Evolutionary conservation across 2,113 vertebrate species (phyloP).

Genomic region (Proteles cristata): DNA sequence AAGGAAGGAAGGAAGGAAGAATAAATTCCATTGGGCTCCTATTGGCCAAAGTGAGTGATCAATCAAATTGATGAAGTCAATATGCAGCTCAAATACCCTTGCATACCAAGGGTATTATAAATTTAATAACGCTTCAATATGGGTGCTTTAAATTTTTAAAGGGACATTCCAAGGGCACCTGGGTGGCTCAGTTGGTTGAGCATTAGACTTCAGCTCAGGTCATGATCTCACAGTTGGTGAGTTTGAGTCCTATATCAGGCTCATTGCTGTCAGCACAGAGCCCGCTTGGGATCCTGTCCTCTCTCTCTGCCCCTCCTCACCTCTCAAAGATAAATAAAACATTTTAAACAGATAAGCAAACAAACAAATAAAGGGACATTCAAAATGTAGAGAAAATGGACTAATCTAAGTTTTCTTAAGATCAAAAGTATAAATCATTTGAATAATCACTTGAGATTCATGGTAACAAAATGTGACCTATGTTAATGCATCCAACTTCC

Average conservation of each 20-base stretch:
- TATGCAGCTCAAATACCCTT: neutral
- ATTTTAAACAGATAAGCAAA: too few relatives aligned
- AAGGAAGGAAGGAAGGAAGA: neutral
- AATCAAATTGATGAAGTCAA: neutral
- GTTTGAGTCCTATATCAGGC: too few relatives aligned
- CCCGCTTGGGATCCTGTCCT: too few relatives aligned
- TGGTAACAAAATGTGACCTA: neutral
- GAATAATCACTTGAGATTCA: neutral
- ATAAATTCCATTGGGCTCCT: neutral
- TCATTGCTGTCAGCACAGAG: too few relatives aligned
- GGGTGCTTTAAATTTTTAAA: constrained; percentile 26
- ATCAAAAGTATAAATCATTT: constrained; percentile 10
- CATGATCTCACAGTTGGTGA: too few relatives aligned
- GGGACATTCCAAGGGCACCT: neutral
- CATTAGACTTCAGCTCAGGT: too few relatives aligned
- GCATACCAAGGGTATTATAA: neutral
- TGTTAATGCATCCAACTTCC: neutral
- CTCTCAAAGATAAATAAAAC: too few relatives aligned
- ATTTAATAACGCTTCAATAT: neutral
- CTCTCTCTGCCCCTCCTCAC: too few relatives aligned
- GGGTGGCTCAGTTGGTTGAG: too few relatives aligned
- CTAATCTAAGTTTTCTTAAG: constrained; percentile 6
- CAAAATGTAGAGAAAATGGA: neutral
- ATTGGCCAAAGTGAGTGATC: neutral
- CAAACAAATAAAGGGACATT: too few relatives aligned